A percentile compares a stretch with the other conserved stretches of the same genome.
Conservation (phyloP, 2,888 invertebrate genomes). For the Sinotaia quadrata region DNA sequence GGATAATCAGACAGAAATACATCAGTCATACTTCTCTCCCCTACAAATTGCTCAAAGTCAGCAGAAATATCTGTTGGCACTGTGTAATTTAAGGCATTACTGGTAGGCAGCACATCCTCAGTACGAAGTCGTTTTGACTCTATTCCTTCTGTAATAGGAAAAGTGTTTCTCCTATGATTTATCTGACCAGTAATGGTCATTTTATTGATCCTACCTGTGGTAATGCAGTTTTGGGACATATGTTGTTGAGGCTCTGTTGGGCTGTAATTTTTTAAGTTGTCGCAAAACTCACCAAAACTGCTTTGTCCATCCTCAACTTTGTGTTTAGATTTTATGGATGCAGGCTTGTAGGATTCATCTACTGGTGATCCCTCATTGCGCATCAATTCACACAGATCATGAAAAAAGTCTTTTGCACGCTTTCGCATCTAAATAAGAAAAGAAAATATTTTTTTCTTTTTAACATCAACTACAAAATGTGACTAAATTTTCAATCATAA, state of each 20-base stretch:
- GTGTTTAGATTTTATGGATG: slow-evolving; percentile 44
- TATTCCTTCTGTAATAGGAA: slow-evolving; percentile 5
- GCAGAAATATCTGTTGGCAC: background rate
- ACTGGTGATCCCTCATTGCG: slow-evolving; percentile 3
- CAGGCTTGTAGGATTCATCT: slow-evolving; percentile 45
- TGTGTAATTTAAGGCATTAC: background rate
- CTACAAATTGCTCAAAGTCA: background rate
- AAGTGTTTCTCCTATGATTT: background rate
- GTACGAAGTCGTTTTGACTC: slow-evolving; percentile 27
- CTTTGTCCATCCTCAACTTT: slow-evolving; percentile 41
- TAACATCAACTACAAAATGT: too few relatives aligned
- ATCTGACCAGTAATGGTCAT: background rate
- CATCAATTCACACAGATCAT: slow-evolving; percentile 55
- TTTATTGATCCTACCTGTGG: background rate
- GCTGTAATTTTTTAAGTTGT: slow-evolving; percentile 8
- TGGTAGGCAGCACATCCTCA: background rate
- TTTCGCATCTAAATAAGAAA: slow-evolving; percentile 54
- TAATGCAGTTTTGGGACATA: background rate
- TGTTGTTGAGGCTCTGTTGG: background rate
- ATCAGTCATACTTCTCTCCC: background rate
- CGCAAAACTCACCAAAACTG: slow-evolving; percentile 31
- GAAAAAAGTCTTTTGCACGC: slow-evolving; percentile 57
- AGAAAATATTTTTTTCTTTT: too few relatives aligned
- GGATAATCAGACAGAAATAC: background rate
- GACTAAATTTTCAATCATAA: too few relatives aligned